Conservation (phyloP, 2,113 vertebrate species). For the Phylloscopus whistleri region DNA sequence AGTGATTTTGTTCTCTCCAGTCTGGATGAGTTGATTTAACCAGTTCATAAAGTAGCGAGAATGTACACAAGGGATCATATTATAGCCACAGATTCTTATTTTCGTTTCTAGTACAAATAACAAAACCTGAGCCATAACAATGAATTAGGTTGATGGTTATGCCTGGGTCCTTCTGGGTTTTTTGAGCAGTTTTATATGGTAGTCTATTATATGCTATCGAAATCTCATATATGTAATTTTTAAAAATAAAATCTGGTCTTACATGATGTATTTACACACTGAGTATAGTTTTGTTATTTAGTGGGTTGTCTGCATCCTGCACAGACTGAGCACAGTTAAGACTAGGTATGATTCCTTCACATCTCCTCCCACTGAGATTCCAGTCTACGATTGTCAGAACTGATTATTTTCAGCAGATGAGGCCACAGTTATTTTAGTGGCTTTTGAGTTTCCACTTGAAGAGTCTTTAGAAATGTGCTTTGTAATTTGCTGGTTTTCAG, state of each 20-base stretch:
- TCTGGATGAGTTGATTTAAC: neutral
- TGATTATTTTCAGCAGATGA: conserved; percentile 44
- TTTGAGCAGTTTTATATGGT: neutral
- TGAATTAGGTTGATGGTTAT: neutral
- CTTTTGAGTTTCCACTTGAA: conserved; percentile 48
- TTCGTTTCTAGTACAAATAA: neutral
- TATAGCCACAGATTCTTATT: neutral
- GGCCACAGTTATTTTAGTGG: conserved; percentile 45
- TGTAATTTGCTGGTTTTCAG: conserved; percentile 36
- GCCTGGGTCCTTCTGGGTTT: neutral
- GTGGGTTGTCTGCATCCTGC: neutral
- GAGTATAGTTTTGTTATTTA: neutral
- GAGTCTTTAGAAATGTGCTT: conserved; percentile 9
- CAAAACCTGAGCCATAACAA: neutral
- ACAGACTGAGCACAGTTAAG: neutral
- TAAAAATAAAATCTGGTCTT: neutral
- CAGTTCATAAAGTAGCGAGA: neutral
- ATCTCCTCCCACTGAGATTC: conserved; percentile 1
- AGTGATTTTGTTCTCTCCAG: neutral
- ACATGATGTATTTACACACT: neutral
- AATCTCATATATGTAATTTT: neutral
- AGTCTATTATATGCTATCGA: neutral
- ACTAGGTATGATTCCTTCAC: conserved; percentile 25
- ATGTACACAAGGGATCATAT: neutral
- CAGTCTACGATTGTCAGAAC: conserved; percentile 33